Evolutionary conservation across 1,140 invertebrate genomes (phyloP).

Genomic region (Aphidius ervi): DNA sequence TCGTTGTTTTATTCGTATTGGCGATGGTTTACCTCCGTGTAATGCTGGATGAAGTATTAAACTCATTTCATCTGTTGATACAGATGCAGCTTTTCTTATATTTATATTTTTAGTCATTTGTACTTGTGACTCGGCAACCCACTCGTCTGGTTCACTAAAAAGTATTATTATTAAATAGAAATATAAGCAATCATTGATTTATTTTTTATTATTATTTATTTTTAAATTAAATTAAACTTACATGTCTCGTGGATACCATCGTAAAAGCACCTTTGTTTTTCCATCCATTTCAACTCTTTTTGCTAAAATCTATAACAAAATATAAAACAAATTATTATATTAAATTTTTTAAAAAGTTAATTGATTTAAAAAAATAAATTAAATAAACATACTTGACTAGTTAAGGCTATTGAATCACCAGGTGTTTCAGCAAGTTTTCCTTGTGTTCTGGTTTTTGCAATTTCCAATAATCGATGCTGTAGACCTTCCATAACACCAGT

Average conservation of each 20-base stretch:
- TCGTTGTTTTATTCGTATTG: slow-evolving; percentile 39
- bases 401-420: slow-evolving; percentile 59
- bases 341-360: slow-evolving; percentile 5
- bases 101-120: slow-evolving; percentile 52
- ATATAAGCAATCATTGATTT: background rate
- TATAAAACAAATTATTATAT: slow-evolving; percentile 11
- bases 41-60: slow-evolving; percentile 43
- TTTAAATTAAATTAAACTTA: slow-evolving; percentile 50
- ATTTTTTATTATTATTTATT: slow-evolving; percentile 12
- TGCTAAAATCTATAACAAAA: slow-evolving; percentile 56
- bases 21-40: slow-evolving; percentile 27
- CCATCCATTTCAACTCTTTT: slow-evolving; percentile 60
- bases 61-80: slow-evolving; percentile 44
- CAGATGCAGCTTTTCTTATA: slow-evolving; percentile 50
- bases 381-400: slow-evolving; percentile 58
- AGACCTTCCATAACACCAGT: slow-evolving; percentile 82
- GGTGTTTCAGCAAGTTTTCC: slow-evolving; percentile 52
- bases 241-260: slow-evolving; percentile 68
- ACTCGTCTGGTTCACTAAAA: slow-evolving; percentile 59
- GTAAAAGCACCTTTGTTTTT: slow-evolving; percentile 59
- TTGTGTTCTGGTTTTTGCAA: slow-evolving; percentile 61
- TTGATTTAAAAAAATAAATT: background rate
- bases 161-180: background rate
- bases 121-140: slow-evolving; percentile 59
- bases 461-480: slow-evolving; percentile 63